Evolutionary conservation across 2,888 invertebrate genomes (phyloP), one percentile per base, ranked within the genome.

Genomic region (Melieria picta): DNA sequence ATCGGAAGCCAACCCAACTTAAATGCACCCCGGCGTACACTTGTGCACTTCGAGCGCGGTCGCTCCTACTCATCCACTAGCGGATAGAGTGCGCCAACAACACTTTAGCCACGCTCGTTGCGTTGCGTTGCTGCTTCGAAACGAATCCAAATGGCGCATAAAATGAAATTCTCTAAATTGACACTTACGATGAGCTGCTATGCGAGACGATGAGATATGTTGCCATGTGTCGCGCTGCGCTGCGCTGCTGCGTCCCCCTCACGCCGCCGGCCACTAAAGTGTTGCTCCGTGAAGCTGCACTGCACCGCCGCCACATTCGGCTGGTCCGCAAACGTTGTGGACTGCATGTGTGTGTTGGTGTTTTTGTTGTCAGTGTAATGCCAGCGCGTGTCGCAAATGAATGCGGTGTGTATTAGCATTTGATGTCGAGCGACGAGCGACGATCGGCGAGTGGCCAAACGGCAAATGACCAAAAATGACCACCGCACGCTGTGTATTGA

Each of bases 101-200:
- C 30, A 30, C 30, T 30, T 30, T 30, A 30, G 30, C 30, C 30
- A 30, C 30, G 30, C 30, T 30, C 30, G 30, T 30, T 30, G 30
- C 30, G 30, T 30, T 30, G 30, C 30, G 52, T 57, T 57, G 57
- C 13, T 57, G 4, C 10, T 47, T 70, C 74, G 70, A 70, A 45
- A 65, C 69, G 66, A 76, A 71, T 75, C 76, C 80, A 79, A 80
- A 79, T 77, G 80, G 75, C 73, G 78, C 76, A 79, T 81, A 79
- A 81, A 81, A 82, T 81, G 82, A 81, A 81, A 82, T 82, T 81
- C 80, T 75, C 79, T 76, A 81, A 81, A 82, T 81, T 81, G 81
- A 82, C 82, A 80, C 80, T 82, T 81, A 76, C 78, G 78, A 80
- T 79, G 80, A 45, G 6, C 7, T 43, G 52, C n/a, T n/a, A 30